These are phyloP conservation scores for Trachemys scripta DNA, from an alignment of 2,113 vertebrate genomes.

Conservation along the genomic window DNA sequence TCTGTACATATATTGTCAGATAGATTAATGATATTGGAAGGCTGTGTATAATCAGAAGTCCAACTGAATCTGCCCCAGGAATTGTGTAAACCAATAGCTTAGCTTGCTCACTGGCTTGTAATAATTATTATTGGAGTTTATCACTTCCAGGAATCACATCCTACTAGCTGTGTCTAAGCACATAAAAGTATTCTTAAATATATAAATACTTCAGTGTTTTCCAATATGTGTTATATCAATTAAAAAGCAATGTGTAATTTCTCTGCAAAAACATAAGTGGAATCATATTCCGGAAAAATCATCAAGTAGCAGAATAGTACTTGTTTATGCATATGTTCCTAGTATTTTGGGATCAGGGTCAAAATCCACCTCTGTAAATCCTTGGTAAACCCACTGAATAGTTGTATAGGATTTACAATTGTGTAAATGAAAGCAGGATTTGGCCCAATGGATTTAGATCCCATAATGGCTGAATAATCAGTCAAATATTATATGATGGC, in stretches of 20 bases:
- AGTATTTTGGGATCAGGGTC: not conserved
- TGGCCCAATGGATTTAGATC: not conserved
- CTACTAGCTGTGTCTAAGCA: not conserved
- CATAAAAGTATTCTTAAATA: not conserved
- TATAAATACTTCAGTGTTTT: not conserved
- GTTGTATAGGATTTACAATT: not conserved
- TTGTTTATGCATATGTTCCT: not conserved
- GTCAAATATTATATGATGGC: rapidly evolving
- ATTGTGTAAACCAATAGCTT: not conserved
- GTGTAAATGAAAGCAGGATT: not conserved
- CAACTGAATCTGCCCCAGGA: not conserved
- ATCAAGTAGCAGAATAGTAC: not conserved
- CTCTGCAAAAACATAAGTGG: not conserved
- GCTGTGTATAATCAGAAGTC: not conserved
- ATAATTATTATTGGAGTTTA: not conserved
- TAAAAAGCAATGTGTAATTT: not conserved
- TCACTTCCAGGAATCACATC: not conserved
- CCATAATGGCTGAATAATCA: not conserved
- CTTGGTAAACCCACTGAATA: not conserved
- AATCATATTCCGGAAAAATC: not conserved
- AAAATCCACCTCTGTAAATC: not conserved
- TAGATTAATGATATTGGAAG: not conserved
- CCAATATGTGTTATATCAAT: not conserved
- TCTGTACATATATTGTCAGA: not conserved
- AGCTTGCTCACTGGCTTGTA: not conserved